phyloP scores from a whole-genome alignment of 2,888 invertebrate genomes.

The Bembecia ichneumoniformis region DNA sequence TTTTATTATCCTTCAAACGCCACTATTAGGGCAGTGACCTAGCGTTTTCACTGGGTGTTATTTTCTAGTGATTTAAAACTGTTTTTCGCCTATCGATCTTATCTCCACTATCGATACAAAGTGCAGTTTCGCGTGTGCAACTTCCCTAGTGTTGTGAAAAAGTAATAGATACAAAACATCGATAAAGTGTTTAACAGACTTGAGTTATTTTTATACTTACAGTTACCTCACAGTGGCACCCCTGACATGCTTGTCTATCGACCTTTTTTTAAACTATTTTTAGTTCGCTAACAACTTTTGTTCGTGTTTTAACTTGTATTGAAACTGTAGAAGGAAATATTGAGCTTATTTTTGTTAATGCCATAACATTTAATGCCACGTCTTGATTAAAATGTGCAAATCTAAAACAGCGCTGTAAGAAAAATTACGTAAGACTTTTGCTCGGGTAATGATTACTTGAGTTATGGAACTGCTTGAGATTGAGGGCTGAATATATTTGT shows the following conservation, averaged over 20 bases:
- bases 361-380: no score
- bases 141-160: background rate
- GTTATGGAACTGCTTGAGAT: no score
- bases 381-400: no score
- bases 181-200: background rate
- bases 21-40: constrained; percentile 42
- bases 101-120: constrained; percentile 41
- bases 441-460: no score
- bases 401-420: no score
- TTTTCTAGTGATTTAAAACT: constrained; percentile 50
- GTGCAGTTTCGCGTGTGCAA: constrained; percentile 47
- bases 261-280: background rate
- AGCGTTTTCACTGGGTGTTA: constrained; percentile 31
- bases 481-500: no score
- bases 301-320: background rate
- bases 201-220: background rate
- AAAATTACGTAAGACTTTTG: no score
- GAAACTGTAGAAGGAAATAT: no score
- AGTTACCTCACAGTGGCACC: background rate
- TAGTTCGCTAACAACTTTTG: background rate
- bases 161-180: background rate
- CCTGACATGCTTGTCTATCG: background rate
- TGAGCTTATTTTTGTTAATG: no score
- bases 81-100: constrained; percentile 34
- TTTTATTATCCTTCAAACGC: constrained; percentile 49